Base-by-base conservation (phyloP, 2,888 invertebrate species). In the Perdita meconis region DNA sequence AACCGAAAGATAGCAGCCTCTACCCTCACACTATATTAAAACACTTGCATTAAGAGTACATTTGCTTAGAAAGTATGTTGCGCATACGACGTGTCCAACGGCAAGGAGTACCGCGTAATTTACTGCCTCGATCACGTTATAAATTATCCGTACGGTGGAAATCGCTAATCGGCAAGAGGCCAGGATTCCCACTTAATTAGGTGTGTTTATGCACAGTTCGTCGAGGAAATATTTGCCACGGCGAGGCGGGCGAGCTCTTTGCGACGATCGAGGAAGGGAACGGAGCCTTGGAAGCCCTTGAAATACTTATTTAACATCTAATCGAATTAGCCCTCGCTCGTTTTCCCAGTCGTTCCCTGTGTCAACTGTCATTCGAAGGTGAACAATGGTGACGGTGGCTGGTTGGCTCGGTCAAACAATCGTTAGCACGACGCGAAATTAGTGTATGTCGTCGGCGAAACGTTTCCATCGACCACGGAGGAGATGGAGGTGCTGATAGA, bases 401-500 rank as follows among this genome's bases (percentile, higher is more conserved):
- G n/a, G 57, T 1, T 38, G 16, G 8, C 51, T 38, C 22, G 19
- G 36, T 13, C n/a, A 10, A 36, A 42, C 19, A 6, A 42, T 42
- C 10, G 24, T 38, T 10, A n/a, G 26, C 19, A 2, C 24, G 12
- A 56, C 44, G 4, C 19, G 34, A 56, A 65, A 74, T 68, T 36
- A 34, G 59, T 59, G 53, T 13, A 50, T 16, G 40, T 8, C 42
- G 34, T 16, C 0, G 24, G 0, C 6, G 22, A 55, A 38, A 24
- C 6, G 16, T 50, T 36, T 24, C 24, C 22, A 44, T 51, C 12
- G 16, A 12, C 34, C 30, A 2, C 8, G n/a, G 53, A 34, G 63
- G 26, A 24, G 36, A 97, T 97, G 97, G 96, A 97, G 92, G 94
- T 95, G 80, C 94, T 96, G 85, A 95, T 97, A 92, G 95, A 96